These are phyloP conservation scores for Chunga burmeisteri DNA, from an alignment of 2,113 vertebrate genomes.

Conservation along the genomic window DNA sequence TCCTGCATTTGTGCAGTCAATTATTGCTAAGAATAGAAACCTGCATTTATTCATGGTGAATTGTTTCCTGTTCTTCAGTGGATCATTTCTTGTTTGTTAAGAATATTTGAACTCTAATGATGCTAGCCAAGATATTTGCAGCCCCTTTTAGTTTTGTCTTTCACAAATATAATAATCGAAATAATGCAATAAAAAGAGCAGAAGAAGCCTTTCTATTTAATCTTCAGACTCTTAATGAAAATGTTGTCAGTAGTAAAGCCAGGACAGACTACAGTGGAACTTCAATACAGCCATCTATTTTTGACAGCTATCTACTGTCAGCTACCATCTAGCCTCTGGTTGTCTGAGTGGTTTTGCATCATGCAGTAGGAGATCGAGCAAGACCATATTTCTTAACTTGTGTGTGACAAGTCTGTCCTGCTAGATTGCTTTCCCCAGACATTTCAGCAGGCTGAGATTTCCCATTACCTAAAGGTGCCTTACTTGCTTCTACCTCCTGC, in stretches of 20 bases:
- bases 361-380: background rate
- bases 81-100: background rate
- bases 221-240: background rate
- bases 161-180: background rate
- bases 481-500: background rate
- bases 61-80: background rate
- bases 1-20: background rate
- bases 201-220: background rate
- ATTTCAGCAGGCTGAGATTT: background rate
- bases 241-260: background rate
- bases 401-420: background rate
- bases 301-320: background rate
- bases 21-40: constrained; percentile 7
- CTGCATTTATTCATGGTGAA: background rate
- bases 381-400: background rate
- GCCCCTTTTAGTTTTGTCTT: background rate
- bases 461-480: background rate
- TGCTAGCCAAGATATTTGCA: background rate
- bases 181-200: background rate
- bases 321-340: background rate
- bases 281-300: background rate
- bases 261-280: background rate
- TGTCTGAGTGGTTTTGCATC: background rate
- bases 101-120: background rate
- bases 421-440: background rate